Evolutionary conservation across 2,113 vertebrate genomes (phyloP).

Genomic region (Brachyhypopomus occidentalis): DNA sequence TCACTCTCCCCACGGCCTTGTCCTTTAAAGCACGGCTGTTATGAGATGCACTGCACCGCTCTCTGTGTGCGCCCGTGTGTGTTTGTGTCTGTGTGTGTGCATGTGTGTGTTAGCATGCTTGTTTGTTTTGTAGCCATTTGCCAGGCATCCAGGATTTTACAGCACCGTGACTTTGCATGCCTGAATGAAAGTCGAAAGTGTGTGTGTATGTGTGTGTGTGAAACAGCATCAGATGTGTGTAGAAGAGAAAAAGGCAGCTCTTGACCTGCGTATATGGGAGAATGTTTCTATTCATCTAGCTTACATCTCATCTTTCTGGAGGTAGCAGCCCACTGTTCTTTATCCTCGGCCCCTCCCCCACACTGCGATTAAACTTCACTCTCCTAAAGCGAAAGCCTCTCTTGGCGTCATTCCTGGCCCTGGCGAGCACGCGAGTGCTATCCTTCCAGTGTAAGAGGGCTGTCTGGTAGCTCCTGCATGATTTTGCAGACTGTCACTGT

Average conservation of each 20-base stretch:
- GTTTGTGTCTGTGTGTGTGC: slow-evolving; percentile 36
- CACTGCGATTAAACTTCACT: slow-evolving; percentile 30
- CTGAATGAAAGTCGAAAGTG: background rate
- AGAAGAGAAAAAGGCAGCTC: background rate
- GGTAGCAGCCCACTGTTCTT: slow-evolving; percentile 7
- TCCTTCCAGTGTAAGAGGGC: slow-evolving; percentile 63
- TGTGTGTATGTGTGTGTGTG: slow-evolving; percentile 32
- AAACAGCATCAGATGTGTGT: slow-evolving; percentile 26
- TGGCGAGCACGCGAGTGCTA: slow-evolving; percentile 57
- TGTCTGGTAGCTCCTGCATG: slow-evolving; percentile 71
- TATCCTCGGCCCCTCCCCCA: background rate
- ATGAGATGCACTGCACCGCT: slow-evolving; percentile 43
- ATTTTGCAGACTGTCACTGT: slow-evolving; percentile 70
- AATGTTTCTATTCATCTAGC: slow-evolving; percentile 28
- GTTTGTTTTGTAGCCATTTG: slow-evolving; percentile 10
- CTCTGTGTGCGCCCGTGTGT: slow-evolving; percentile 29
- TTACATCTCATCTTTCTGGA: slow-evolving; percentile 28
- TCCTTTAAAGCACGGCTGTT: slow-evolving; percentile 61
- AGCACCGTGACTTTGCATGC: slow-evolving; percentile 42
- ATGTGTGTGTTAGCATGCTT: slow-evolving; percentile 29
- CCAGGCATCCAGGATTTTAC: slow-evolving; percentile 23
- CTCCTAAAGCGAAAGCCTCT: slow-evolving; percentile 26
- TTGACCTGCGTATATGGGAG: background rate
- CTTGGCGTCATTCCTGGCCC: slow-evolving; percentile 22
- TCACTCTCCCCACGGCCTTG: slow-evolving; percentile 64